Evolutionary conservation across 2,797 vertebrate genomes (phyloP).

Genomic region (Brachymystax lenok): DNA sequence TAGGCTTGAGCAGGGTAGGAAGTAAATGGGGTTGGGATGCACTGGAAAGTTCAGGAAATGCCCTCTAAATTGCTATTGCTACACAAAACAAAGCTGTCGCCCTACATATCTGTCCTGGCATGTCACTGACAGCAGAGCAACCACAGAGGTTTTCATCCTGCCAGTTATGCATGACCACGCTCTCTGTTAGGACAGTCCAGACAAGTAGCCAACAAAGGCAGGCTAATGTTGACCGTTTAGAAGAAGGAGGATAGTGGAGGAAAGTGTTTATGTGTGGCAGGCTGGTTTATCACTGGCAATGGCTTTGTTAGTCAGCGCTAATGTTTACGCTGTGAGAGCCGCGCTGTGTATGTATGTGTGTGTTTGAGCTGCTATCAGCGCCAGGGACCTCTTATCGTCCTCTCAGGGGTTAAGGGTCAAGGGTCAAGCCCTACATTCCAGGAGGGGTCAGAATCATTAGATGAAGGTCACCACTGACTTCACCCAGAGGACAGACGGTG

Average conservation of each 20-base stretch:
- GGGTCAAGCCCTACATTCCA: slow-evolving; percentile 57
- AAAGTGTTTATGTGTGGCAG: not conserved
- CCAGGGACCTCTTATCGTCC: slow-evolving; percentile 50
- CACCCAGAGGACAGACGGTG: not conserved
- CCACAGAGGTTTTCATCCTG: not conserved
- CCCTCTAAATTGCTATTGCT: not conserved
- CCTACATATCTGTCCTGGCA: slow-evolving; percentile 1
- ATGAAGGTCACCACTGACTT: slow-evolving; percentile 6
- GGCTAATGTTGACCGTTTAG: slow-evolving; percentile 36
- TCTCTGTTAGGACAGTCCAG: slow-evolving; percentile 18
- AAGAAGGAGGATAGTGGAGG: slow-evolving; percentile 7
- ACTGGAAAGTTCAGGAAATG: no score
- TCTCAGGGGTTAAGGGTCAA: slow-evolving; percentile 39
- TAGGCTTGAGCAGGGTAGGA: no score
- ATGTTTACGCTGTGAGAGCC: not conserved
- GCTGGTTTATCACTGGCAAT: not conserved
- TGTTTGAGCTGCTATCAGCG: slow-evolving; percentile 34
- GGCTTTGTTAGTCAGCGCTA: not conserved
- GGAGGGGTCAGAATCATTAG: slow-evolving; percentile 39
- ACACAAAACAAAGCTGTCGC: not conserved
- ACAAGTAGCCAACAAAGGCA: slow-evolving; percentile 26
- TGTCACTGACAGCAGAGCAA: slow-evolving; percentile 8
- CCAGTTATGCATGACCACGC: not conserved
- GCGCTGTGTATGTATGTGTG: no score
- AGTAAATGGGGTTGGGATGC: no score